These are phyloP conservation scores for Zaprionus capensis DNA, from an alignment of 1,140 invertebrate species.

Conservation along the genomic window DNA sequence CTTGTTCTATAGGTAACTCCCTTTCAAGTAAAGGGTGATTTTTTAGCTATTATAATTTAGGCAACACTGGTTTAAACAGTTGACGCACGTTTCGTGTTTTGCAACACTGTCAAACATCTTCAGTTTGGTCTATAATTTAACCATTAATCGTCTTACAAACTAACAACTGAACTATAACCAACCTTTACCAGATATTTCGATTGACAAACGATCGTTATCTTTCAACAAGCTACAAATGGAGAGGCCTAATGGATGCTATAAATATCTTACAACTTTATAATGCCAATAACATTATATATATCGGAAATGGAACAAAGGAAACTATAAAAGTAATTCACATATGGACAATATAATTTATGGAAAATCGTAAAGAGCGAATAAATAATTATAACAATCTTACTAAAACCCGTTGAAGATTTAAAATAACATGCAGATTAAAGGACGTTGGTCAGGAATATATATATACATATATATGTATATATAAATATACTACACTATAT, in stretches of 20 bases:
- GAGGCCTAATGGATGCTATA: too few species aligned
- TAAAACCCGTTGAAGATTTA: neutral
- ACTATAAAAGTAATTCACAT: neutral
- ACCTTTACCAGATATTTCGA: neutral
- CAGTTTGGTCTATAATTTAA: too few species aligned
- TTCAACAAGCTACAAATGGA: too few species aligned
- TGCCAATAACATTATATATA: neutral
- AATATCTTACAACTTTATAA: neutral
- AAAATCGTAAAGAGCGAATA: neutral
- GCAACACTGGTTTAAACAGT: too few species aligned
- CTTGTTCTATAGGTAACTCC: neutral
- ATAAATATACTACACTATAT: too few species aligned
- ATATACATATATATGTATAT: too few species aligned
- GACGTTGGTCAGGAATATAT: too few species aligned
- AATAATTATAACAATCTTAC: neutral
- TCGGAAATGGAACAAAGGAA: neutral
- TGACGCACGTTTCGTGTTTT: too few species aligned
- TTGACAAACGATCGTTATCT: neutral
- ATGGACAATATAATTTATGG: neutral
- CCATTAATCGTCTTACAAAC: too few species aligned
- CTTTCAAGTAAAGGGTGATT: neutral
- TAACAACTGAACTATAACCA: neutral
- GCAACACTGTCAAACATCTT: too few species aligned
- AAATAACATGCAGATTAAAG: neutral
- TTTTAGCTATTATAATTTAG: too few species aligned